A percentile compares a stretch with the other conserved stretches of the same genome.
Conservation (phyloP, 1,140 invertebrate species). For the Hypothenemus hampei region DNA sequence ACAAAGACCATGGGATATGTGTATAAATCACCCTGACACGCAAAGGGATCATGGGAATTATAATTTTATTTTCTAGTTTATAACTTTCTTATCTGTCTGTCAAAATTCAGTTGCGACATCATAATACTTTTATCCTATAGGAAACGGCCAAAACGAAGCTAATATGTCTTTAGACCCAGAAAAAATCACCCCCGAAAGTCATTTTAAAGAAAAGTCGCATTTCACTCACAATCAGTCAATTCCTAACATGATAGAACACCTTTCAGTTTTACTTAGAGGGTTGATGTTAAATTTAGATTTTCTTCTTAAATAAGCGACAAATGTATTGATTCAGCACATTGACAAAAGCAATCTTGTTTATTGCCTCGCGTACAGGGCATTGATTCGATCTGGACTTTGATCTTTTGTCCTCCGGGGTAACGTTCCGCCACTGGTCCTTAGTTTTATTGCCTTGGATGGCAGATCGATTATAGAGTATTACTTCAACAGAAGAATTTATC, state of each 20-base stretch:
- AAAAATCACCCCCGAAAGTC: not conserved
- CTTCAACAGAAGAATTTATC: slow-evolving; percentile 29
- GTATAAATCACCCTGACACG: slow-evolving; percentile 21
- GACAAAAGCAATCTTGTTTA: slow-evolving; percentile 26
- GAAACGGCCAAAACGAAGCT: not conserved
- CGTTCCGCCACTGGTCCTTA: slow-evolving; percentile 28
- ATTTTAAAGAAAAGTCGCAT: not conserved
- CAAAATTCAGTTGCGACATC: slow-evolving; percentile 1
- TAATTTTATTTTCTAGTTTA: slow-evolving; percentile 19
- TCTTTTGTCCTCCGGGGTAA: slow-evolving; percentile 23
- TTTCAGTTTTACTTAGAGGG: not conserved
- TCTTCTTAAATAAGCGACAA: slow-evolving; percentile 10
- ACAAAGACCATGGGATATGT: slow-evolving; percentile 20
- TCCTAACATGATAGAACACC: not conserved
- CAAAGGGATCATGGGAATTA: slow-evolving; percentile 14
- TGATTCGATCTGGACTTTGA: slow-evolving; percentile 27
- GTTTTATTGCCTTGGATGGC: slow-evolving; percentile 25
- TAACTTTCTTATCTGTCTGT: slow-evolving; percentile 11
- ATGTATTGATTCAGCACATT: slow-evolving; percentile 18
- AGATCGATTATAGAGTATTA: slow-evolving; percentile 30
- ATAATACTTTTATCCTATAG: not conserved
- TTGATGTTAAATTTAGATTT: not conserved
- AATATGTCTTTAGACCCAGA: not conserved
- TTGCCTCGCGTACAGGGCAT: slow-evolving; percentile 20
- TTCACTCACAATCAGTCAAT: slow-evolving; percentile 1